Evolutionary conservation across 1,140 invertebrate species (phyloP).

Genomic region (Pseudomyrmex pallidus): DNA sequence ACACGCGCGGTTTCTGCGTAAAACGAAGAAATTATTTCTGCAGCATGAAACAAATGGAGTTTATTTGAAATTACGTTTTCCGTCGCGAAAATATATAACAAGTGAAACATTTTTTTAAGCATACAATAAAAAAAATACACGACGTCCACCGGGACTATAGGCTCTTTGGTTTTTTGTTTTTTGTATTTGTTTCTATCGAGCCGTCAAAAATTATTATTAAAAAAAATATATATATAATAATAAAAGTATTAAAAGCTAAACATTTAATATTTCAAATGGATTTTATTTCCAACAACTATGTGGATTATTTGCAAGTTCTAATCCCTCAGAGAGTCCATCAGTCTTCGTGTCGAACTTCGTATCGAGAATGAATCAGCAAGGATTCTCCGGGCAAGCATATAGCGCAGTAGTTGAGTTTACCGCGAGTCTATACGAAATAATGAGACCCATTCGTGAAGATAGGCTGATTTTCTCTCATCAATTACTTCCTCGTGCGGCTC

Average conservation of each 20-base stretch:
- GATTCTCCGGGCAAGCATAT: not conserved
- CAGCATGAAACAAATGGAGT: not conserved
- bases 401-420: slow-evolving; percentile 14
- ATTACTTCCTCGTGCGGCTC: slow-evolving; percentile 49
- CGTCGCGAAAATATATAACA: not conserved
- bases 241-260: too few relatives aligned
- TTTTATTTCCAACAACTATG: too few relatives aligned
- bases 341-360: not conserved
- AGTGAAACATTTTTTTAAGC: too few relatives aligned
- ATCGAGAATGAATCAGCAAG: slow-evolving; percentile 20
- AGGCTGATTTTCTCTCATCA: slow-evolving; percentile 56
- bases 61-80: not conserved
- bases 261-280: too few relatives aligned
- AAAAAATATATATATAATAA: too few relatives aligned
- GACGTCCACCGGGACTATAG: too few relatives aligned
- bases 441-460: slow-evolving; percentile 36
- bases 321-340: not conserved
- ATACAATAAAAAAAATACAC: too few relatives aligned
- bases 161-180: too few relatives aligned
- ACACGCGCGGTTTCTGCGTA: not conserved
- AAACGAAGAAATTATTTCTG: not conserved
- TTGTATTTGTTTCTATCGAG: too few relatives aligned
- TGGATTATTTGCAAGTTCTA: not conserved
- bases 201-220: too few relatives aligned
- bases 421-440: slow-evolving; percentile 23